phyloP scores from a whole-genome alignment of 2,797 vertebrate genomes.

The Miopithecus talapoin region DNA sequence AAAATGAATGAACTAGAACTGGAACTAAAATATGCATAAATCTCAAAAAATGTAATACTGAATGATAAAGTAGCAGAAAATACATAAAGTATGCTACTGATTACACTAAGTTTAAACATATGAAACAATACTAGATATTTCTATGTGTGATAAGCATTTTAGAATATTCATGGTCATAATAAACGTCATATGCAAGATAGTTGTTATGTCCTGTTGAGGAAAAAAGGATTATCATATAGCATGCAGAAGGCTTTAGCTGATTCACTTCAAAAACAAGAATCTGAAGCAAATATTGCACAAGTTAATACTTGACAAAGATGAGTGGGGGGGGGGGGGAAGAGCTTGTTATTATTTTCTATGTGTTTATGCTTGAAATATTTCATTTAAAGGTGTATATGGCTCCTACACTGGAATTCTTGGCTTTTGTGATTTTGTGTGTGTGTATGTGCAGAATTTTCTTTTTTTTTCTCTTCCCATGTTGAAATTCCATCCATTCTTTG shows the following conservation, averaged over 20 bases:
- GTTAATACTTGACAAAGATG: conserved; percentile 35
- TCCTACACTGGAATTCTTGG: neutral
- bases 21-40: neutral
- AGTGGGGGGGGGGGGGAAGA: no score
- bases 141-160: neutral
- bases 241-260: neutral
- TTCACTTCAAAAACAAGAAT: neutral
- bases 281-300: conserved; percentile 1
- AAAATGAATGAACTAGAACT: conserved; percentile 36
- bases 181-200: neutral
- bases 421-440: neutral
- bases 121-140: neutral
- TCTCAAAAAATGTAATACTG: neutral
- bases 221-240: neutral
- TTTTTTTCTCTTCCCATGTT: neutral
- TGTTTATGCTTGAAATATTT: neutral
- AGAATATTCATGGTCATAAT: neutral
- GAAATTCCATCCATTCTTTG: conserved; percentile 30
- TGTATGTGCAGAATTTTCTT: neutral
- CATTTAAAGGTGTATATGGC: neutral
- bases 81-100: neutral
- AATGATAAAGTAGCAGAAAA: neutral
- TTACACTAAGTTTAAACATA: conserved; percentile 1
- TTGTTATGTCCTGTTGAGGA: neutral
- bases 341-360: conserved; percentile 11